A percentile compares a stretch with the other conserved stretches of the same genome.
Evolutionary conservation across 2,888 invertebrate genomes (phyloP).

Genomic region (Barypeithes pellucidus): DNA sequence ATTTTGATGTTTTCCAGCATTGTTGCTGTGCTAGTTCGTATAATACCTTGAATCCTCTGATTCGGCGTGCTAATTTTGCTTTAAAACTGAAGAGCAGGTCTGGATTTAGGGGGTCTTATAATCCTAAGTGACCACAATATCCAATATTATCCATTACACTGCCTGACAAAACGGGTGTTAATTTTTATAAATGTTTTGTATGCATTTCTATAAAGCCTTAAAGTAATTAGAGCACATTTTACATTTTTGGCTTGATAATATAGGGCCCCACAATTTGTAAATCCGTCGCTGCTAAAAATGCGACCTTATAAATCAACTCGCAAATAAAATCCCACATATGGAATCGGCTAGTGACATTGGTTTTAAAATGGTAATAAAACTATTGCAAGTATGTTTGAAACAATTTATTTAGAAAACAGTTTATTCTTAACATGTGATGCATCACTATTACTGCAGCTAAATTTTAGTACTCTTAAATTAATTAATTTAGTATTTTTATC

Average conservation of each 20-base stretch:
- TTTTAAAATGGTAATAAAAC: slow-evolving; percentile 58
- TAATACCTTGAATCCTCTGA: slow-evolving; percentile 43
- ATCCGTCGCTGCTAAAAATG: no score
- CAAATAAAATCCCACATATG: slow-evolving; percentile 56
- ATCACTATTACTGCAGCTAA: slow-evolving; percentile 22
- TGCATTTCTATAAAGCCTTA: no score
- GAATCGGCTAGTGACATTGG: slow-evolving; percentile 55
- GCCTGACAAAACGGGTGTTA: no score
- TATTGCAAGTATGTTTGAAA: slow-evolving; percentile 47
- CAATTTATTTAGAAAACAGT: slow-evolving; percentile 56
- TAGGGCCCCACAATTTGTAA: no score
- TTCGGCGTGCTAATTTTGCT: slow-evolving; percentile 40
- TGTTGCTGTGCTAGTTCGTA: slow-evolving; percentile 27
- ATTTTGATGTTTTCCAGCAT: slow-evolving; percentile 10
- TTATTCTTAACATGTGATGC: slow-evolving; percentile 48
- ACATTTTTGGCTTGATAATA: no score
- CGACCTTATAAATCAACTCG: slow-evolving; percentile 51
- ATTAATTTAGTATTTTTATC: slow-evolving; percentile 24
- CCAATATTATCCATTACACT: no score
- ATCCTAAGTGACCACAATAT: no score
- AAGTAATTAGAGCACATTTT: no score
- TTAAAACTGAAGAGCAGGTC: slow-evolving; percentile 34
- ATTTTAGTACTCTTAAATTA: slow-evolving; percentile 39
- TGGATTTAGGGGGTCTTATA: no score
- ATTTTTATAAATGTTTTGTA: no score